phyloP scores from a whole-genome alignment of 2,797 vertebrate genomes.

The Manis javanica region DNA sequence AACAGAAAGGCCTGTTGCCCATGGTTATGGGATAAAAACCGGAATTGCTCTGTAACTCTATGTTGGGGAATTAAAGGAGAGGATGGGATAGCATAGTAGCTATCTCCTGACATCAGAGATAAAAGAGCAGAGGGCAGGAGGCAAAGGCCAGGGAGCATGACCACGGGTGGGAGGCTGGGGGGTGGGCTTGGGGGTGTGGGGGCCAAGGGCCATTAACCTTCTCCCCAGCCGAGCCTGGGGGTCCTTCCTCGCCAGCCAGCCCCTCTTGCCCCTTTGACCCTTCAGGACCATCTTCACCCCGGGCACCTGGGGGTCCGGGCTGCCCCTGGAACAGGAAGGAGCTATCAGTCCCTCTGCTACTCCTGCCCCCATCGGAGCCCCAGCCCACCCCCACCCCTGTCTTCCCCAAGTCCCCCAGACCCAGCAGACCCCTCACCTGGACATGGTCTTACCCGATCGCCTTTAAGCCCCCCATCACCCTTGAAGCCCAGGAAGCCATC shows the following conservation, averaged over 20 bases:
- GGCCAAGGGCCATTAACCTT: constrained; percentile 80
- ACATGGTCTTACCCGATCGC: constrained; percentile 90
- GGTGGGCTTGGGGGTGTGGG: not conserved
- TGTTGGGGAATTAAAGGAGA: not conserved
- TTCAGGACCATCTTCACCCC: constrained; percentile 94
- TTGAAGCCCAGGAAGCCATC: constrained; percentile 95
- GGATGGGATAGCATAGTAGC: not conserved
- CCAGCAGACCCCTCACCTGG: not conserved
- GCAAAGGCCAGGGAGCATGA: not conserved
- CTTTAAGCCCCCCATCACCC: constrained; percentile 93
- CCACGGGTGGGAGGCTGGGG: not conserved
- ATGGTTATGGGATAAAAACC: not conserved
- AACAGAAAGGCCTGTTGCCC: not conserved
- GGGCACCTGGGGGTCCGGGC: constrained; percentile 86
- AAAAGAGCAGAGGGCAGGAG: rapidly evolving
- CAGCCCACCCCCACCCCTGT: not conserved
- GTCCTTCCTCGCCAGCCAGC: constrained; percentile 88
- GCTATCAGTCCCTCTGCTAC: not conserved
- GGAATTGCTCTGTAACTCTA: not conserved
- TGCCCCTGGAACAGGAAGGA: constrained; percentile 87
- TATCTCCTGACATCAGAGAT: not conserved
- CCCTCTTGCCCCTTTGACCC: constrained; percentile 93
- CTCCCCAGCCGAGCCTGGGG: constrained; percentile 90
- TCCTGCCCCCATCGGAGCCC: too few relatives aligned
- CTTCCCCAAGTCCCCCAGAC: not conserved